A percentile compares a stretch with the other conserved stretches of the same genome.
Evolutionary conservation across 2,113 vertebrate species (phyloP).

Genomic region (Todiramphus saurophagus): DNA sequence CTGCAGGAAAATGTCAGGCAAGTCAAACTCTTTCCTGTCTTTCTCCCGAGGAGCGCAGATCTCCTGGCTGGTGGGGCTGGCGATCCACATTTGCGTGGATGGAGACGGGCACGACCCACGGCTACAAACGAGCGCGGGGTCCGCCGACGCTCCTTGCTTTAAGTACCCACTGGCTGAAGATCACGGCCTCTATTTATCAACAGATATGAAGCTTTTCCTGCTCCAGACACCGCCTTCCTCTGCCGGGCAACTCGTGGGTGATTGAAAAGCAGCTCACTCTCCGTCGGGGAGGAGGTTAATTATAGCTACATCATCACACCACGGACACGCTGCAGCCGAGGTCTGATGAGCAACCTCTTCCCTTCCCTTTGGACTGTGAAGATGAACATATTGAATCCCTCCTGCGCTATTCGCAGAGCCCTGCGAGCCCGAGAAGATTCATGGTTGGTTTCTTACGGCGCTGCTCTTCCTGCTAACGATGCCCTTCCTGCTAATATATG

Average conservation of each 20-base stretch:
- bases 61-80: background rate
- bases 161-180: background rate
- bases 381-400: conserved; percentile 48
- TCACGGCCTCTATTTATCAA: background rate
- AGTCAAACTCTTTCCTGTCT: background rate
- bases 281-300: background rate
- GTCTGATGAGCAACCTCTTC: conserved; percentile 44
- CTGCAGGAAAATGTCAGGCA: background rate
- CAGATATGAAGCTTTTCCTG: background rate
- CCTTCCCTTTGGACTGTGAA: background rate
- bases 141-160: background rate
- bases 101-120: background rate
- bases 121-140: background rate
- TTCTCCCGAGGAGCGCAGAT: background rate
- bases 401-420: background rate
- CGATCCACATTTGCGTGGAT: background rate
- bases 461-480: conserved; percentile 49
- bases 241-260: background rate
- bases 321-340: background rate
- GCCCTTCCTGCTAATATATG: conserved; percentile 51
- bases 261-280: background rate
- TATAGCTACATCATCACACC: background rate
- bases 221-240: background rate
- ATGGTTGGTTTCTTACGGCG: conserved; percentile 7
- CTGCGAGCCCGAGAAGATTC: conserved; percentile 3